phyloP scores from a whole-genome alignment of 2,888 invertebrate species.

The Caenorhabditis sp. region DNA sequence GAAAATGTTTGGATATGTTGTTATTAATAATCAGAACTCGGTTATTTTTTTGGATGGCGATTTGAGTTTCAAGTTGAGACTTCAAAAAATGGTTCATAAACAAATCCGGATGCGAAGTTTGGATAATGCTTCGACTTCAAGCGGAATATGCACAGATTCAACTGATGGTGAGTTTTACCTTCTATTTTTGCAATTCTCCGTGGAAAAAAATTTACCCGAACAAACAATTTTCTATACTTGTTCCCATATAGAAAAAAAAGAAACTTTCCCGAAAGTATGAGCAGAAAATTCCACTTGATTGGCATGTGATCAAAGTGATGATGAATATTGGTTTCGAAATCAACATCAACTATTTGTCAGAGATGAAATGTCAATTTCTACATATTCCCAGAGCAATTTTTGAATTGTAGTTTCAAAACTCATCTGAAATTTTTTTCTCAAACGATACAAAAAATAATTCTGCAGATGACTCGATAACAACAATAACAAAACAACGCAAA shows the following conservation, averaged over 20 bases:
- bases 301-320: too few relatives aligned
- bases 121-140: conserved; percentile 27
- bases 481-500: conserved; percentile 11
- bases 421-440: too few relatives aligned
- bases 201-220: too few relatives aligned
- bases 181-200: too few relatives aligned
- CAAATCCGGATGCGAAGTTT: conserved; percentile 23
- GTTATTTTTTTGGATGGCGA: conserved; percentile 40
- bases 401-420: background rate
- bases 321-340: background rate
- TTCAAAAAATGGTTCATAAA: conserved; percentile 22
- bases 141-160: conserved; percentile 29
- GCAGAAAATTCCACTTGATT: background rate
- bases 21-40: conserved; percentile 35
- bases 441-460: background rate
- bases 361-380: too few relatives aligned
- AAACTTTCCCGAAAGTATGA: background rate
- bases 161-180: conserved; percentile 19
- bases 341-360: background rate
- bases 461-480: conserved; percentile 15
- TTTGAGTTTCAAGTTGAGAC: conserved; percentile 18
- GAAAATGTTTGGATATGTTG: conserved; percentile 37
- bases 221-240: too few relatives aligned
- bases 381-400: too few relatives aligned
- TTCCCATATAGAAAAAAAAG: too few relatives aligned